Percentiles rank a stretch among this genome's conserved stretches.
phyloP scores from a whole-genome alignment of 2,888 invertebrate species.

The Masnerella sp. region DNA sequence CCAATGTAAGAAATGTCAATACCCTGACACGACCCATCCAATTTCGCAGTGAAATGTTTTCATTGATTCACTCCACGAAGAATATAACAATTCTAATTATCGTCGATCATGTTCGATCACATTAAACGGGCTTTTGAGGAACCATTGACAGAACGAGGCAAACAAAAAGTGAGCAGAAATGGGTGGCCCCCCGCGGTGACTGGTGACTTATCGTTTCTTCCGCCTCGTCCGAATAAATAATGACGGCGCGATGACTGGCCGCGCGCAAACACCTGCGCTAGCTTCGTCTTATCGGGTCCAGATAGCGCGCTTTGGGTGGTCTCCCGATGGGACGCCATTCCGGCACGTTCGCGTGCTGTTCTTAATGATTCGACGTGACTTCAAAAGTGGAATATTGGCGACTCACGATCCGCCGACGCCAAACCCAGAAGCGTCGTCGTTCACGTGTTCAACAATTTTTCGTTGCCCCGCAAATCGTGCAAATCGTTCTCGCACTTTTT shows the following conservation, averaged over 20 bases:
- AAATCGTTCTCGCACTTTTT: constrained; percentile 14
- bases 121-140: constrained; percentile 17
- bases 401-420: constrained; percentile 38
- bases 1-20: constrained; percentile 13
- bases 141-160: constrained; percentile 8
- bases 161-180: background rate
- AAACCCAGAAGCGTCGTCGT: constrained; percentile 50
- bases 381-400: constrained; percentile 38
- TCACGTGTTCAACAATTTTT: constrained; percentile 40
- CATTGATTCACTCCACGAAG: constrained; percentile 13
- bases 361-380: constrained; percentile 60
- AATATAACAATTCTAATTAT: constrained; percentile 17
- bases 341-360: constrained; percentile 60
- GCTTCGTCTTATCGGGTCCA: constrained; percentile 71
- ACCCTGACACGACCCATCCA: constrained; percentile 17
- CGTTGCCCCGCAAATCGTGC: constrained; percentile 7
- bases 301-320: constrained; percentile 70
- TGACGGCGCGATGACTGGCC: constrained; percentile 75
- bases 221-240: constrained; percentile 69
- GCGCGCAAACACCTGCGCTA: constrained; percentile 73
- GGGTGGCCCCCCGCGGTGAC: constrained; percentile 29
- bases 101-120: constrained; percentile 30
- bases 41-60: constrained; percentile 21
- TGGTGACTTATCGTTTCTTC: constrained; percentile 57
- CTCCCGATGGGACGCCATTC: constrained; percentile 60